Percentiles rank a stretch among this genome's conserved stretches.
Evolutionary conservation across 1,140 invertebrate species (phyloP).

Genomic region (Brevipalpus yothersi): DNA sequence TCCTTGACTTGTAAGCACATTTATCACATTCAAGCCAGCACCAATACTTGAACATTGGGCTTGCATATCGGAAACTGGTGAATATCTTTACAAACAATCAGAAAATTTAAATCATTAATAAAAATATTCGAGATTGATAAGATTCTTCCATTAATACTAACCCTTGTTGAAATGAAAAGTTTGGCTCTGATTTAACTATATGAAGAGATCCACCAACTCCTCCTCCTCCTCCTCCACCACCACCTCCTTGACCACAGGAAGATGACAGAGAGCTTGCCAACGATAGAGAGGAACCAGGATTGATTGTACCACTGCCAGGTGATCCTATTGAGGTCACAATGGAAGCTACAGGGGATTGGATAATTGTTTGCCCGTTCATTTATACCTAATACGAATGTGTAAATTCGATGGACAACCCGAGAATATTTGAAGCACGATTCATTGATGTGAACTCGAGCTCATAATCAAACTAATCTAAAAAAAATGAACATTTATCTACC

Average conservation of each 20-base stretch:
- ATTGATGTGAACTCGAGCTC: too few species aligned
- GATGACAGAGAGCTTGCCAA: background rate
- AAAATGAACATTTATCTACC: too few species aligned
- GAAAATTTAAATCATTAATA: too few species aligned
- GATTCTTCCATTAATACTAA: too few species aligned
- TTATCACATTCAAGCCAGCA: background rate
- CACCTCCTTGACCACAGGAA: too few species aligned
- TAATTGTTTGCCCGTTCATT: too few species aligned
- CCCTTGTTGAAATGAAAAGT: background rate
- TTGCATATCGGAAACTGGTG: background rate
- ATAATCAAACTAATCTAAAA: too few species aligned
- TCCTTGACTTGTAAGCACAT: background rate
- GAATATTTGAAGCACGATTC: too few species aligned
- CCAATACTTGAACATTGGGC: background rate
- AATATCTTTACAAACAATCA: background rate
- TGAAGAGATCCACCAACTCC: background rate
- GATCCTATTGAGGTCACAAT: conserved; percentile 2
- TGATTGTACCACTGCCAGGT: background rate
- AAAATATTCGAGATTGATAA: too few species aligned
- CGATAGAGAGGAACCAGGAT: background rate
- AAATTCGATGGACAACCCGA: too few species aligned
- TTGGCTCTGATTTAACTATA: background rate
- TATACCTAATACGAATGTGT: too few species aligned
- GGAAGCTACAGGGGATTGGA: background rate
- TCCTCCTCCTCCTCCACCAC: background rate